These are phyloP conservation scores for Tipula confusa DNA, from an alignment of 2,888 invertebrate genomes.

Conservation along the genomic window DNA sequence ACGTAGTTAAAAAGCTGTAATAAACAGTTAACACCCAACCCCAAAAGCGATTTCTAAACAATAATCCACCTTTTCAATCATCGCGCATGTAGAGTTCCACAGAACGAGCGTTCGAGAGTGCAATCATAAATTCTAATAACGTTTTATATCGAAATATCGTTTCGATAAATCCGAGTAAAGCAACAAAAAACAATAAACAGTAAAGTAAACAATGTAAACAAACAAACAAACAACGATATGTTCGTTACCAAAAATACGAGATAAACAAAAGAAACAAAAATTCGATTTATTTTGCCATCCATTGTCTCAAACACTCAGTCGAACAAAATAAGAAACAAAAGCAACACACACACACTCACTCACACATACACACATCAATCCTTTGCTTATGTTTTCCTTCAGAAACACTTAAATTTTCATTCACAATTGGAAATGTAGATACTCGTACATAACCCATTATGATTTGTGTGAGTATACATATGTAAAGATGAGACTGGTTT, in stretches of 20 bases:
- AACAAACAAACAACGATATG: background rate
- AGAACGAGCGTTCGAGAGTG: background rate
- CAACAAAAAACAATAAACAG: background rate
- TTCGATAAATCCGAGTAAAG: background rate
- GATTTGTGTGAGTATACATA: background rate
- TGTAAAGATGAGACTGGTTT: background rate
- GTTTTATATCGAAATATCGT: background rate
- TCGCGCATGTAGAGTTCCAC: too few relatives aligned
- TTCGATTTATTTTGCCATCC: background rate
- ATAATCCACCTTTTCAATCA: background rate
- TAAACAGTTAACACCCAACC: too few relatives aligned
- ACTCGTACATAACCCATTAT: background rate
- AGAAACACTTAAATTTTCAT: background rate
- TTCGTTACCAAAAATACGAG: background rate
- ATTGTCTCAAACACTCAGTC: background rate
- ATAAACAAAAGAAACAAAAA: background rate
- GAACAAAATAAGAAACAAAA: too few relatives aligned
- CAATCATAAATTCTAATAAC: background rate
- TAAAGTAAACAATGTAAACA: background rate
- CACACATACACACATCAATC: too few relatives aligned
- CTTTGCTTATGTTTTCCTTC: conserved; percentile 8
- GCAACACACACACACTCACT: background rate
- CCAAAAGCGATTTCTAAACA: background rate
- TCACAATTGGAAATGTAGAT: background rate
- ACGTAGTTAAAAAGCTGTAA: too few relatives aligned